Evolutionary conservation across 92 coral and sea anemone species (phyloP).

Genomic region (Hydrozoanthus gracilis): DNA sequence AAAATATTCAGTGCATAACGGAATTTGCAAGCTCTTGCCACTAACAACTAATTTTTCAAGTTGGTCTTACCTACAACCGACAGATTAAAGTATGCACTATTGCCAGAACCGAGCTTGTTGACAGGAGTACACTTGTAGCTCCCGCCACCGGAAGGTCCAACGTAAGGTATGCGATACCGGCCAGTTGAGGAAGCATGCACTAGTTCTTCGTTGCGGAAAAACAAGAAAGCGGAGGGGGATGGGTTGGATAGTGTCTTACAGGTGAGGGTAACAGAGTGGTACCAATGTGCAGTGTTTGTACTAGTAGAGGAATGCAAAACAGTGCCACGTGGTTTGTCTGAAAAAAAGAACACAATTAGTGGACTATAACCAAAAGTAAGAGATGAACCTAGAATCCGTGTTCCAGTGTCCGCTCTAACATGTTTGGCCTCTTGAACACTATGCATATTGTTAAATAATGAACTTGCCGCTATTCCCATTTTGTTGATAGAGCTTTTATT

Average conservation of each 20-base stretch:
- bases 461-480: no score
- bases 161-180: conserved; percentile 64
- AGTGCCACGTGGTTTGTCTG: conserved; percentile 80
- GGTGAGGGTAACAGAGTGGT: conserved; percentile 59
- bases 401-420: neutral
- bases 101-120: conserved; percentile 75
- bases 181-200: conserved; percentile 57
- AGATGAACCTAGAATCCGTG: neutral
- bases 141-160: conserved; percentile 68
- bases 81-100: conserved; percentile 55
- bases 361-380: neutral
- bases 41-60: neutral
- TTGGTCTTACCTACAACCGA: conserved; percentile 61
- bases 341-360: neutral
- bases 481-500: no score
- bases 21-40: no score
- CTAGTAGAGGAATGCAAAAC: conserved; percentile 55
- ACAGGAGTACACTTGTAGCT: conserved; percentile 85
- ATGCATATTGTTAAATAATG: no score
- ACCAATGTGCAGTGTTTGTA: conserved; percentile 39
- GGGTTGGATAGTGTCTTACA: conserved; percentile 76
- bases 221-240: conserved; percentile 46
- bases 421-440: no score
- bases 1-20: no score
- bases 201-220: conserved; percentile 58